These are phyloP conservation scores for Sitta carolinensis DNA, from an alignment of 2,797 vertebrate species.

Conservation along the genomic window DNA sequence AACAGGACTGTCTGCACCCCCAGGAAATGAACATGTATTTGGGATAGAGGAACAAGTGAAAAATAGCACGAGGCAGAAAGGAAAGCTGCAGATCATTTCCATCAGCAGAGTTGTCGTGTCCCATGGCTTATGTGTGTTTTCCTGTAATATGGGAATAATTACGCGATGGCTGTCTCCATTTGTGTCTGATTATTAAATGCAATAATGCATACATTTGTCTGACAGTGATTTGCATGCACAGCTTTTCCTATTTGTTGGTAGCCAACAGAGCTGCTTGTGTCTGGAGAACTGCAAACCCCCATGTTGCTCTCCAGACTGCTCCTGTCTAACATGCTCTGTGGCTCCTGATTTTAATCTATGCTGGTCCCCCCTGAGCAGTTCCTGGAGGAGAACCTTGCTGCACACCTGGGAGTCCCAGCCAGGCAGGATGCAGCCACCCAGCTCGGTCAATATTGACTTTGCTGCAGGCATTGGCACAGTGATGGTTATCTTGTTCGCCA, in stretches of 20 bases:
- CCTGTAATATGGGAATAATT: background rate
- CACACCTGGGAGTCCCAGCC: background rate
- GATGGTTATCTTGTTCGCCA: background rate
- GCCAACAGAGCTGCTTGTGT: background rate
- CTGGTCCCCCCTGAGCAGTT: background rate
- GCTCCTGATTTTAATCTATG: background rate
- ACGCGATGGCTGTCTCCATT: background rate
- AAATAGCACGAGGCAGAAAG: background rate
- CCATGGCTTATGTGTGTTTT: background rate
- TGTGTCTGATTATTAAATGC: constrained; percentile 10
- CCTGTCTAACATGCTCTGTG: background rate
- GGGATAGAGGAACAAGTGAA: background rate
- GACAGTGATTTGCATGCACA: background rate
- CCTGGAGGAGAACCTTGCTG: background rate
- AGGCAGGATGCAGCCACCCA: background rate
- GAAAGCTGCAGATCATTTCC: background rate
- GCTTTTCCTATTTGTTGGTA: background rate
- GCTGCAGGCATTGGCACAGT: background rate
- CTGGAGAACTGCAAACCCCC: background rate
- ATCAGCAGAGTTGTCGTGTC: background rate
- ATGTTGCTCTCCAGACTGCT: background rate
- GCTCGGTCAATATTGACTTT: constrained; percentile 61
- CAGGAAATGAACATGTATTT: background rate
- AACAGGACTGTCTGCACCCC: background rate
- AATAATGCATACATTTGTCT: background rate